phyloP scores from a whole-genome alignment of 2,113 vertebrate species.

The Erpornis zantholeuca region DNA sequence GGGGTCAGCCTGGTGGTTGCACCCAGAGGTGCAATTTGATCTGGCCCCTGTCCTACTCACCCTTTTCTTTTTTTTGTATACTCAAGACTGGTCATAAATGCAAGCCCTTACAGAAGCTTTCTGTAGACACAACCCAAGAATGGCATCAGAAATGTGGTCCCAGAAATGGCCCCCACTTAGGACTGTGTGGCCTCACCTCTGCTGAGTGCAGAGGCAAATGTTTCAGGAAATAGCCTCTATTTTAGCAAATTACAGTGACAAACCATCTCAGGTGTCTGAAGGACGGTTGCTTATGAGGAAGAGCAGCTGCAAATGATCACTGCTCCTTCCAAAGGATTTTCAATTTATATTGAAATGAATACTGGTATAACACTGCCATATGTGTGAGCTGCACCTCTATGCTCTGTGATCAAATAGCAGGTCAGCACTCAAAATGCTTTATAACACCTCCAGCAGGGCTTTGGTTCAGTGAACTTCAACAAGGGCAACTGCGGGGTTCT shows the following conservation, averaged over 20 bases:
- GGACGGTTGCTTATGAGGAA: not conserved
- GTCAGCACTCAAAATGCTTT: not conserved
- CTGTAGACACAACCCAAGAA: not conserved
- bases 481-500: not conserved
- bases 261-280: fast-evolving
- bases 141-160: not conserved
- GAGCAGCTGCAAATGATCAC: not conserved
- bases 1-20: not conserved
- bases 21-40: not conserved
- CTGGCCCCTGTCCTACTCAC: not conserved
- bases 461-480: not conserved
- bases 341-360: not conserved
- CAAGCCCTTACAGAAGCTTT: not conserved
- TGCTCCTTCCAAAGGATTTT: not conserved
- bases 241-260: not conserved
- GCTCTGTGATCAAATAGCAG: not conserved
- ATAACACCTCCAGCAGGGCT: fast-evolving
- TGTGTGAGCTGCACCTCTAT: not conserved
- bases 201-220: fast-evolving
- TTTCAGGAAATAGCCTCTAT: not conserved
- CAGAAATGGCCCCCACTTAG: not conserved
- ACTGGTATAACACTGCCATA: not conserved
- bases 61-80: not conserved
- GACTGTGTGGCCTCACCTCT: not conserved
- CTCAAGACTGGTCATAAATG: fast-evolving